Conservation (phyloP, 2,888 invertebrate genomes). For the Herminia tarsipennalis region DNA sequence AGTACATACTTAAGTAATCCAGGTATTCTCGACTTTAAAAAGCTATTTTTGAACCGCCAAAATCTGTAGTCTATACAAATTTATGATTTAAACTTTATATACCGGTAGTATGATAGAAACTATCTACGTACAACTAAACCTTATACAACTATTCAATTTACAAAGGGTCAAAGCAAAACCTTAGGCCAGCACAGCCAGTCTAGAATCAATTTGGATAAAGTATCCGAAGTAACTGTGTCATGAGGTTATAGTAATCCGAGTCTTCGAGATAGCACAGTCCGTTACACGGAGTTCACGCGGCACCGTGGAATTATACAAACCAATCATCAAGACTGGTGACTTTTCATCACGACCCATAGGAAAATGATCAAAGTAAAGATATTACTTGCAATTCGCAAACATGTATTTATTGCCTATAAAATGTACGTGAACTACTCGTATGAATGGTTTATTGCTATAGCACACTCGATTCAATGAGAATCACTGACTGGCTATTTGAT, state of each 20-base stretch:
- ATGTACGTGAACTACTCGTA: conserved; percentile 15
- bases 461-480: too few species aligned
- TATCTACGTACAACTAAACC: too few species aligned
- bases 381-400: conserved; percentile 33
- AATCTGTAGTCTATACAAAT: too few species aligned
- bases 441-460: background rate
- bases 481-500: too few species aligned
- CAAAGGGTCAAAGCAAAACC: conserved; percentile 30
- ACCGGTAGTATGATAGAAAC: too few species aligned
- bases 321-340: conserved; percentile 69
- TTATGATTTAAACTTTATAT: too few species aligned
- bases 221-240: conserved; percentile 71
- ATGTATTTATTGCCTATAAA: conserved; percentile 28
- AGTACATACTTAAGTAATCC: too few species aligned
- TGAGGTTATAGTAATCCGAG: conserved; percentile 76
- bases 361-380: conserved; percentile 50
- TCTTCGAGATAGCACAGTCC: conserved; percentile 52
- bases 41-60: too few species aligned
- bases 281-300: conserved; percentile 73
- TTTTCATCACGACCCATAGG: conserved; percentile 63
- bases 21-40: too few species aligned
- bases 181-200: conserved; percentile 53
- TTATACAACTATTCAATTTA: conserved; percentile 15
- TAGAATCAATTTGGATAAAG: conserved; percentile 75
- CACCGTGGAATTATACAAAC: conserved; percentile 74